Evolutionary conservation across 2,113 vertebrate species (phyloP).

Genomic region (Pitta sordida): DNA sequence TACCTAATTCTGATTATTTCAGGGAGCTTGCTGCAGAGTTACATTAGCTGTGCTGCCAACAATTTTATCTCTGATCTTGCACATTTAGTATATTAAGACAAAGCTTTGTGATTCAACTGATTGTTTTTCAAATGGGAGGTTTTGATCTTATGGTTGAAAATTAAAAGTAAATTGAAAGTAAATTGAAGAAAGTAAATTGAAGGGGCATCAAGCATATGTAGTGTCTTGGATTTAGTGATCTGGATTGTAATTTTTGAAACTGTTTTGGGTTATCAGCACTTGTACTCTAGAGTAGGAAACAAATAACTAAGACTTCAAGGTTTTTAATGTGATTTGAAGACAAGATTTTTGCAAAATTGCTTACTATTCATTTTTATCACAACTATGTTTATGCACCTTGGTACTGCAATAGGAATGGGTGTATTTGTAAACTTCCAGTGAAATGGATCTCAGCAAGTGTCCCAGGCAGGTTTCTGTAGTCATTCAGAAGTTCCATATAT

Average conservation of each 20-base stretch:
- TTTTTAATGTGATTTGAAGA: not conserved
- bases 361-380: not conserved
- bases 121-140: constrained; percentile 41
- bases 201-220: not conserved
- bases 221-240: not conserved
- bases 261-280: not conserved
- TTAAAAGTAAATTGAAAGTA: constrained; percentile 34
- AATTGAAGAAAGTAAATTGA: constrained; percentile 35
- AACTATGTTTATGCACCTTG: not conserved
- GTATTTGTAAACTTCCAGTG: not conserved
- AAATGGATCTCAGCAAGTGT: not conserved
- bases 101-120: constrained; percentile 25
- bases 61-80: constrained; percentile 46
- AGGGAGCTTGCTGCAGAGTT: not conserved
- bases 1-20: not conserved
- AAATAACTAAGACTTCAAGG: not conserved
- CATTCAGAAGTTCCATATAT: rapidly evolving
- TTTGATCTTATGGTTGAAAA: constrained; percentile 39
- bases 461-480: not conserved
- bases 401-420: not conserved
- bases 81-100: constrained; percentile 26
- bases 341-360: not conserved
- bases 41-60: not conserved
- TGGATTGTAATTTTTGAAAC: not conserved
- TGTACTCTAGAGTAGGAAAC: not conserved